phyloP scores from a whole-genome alignment of 2,797 vertebrate species.

The Novumbra hubbsi region DNA sequence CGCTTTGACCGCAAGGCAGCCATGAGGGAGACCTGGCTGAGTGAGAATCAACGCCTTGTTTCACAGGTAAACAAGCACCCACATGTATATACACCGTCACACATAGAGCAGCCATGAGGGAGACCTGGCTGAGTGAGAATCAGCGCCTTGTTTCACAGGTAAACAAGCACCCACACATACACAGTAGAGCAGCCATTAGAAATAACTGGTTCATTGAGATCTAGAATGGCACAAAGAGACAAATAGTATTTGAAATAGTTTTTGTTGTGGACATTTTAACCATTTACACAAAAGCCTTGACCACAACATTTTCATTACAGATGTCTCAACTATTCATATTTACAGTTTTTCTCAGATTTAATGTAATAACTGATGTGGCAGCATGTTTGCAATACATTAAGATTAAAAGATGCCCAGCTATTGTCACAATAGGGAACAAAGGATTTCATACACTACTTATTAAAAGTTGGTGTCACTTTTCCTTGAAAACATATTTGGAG shows the following conservation, averaged over 20 bases:
- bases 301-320: neutral
- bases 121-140: conserved; percentile 95
- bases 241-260: conserved; percentile 21
- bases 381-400: neutral
- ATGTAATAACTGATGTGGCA: neutral
- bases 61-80: conserved; percentile 72
- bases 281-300: neutral
- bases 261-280: conserved; percentile 59
- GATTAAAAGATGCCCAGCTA: neutral
- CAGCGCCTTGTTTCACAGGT: conserved; percentile 87
- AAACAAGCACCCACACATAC: conserved; percentile 5
- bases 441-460: too few species aligned
- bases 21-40: conserved; percentile 88
- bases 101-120: conserved; percentile 65
- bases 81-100: conserved; percentile 5
- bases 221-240: conserved; percentile 88
- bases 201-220: conserved; percentile 68
- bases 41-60: conserved; percentile 85
- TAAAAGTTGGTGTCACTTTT: too few species aligned
- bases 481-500: too few species aligned
- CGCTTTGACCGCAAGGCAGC: conserved; percentile 88
- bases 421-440: neutral
- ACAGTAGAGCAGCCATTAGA: conserved; percentile 50
- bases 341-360: conserved; percentile 6
- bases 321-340: neutral